phyloP scores from a whole-genome alignment of 2,797 vertebrate species.

The Smutsia gigantea region DNA sequence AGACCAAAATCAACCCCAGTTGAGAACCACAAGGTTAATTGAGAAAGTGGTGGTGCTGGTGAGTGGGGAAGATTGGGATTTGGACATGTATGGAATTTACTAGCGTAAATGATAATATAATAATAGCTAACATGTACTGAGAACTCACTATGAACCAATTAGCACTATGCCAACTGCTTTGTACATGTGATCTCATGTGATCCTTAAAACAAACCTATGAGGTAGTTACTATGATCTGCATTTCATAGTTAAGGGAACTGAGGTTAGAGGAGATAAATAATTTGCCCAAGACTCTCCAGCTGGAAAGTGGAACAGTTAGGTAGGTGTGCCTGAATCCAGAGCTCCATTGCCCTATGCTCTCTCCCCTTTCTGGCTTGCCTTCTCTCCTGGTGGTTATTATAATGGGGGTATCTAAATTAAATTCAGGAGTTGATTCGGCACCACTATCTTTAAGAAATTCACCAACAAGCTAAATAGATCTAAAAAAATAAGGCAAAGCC shows the following conservation, averaged over 20 bases:
- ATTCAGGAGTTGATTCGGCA: background rate
- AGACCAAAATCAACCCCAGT: background rate
- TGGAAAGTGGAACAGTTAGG: background rate
- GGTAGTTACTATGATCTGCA: background rate
- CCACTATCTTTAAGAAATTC: background rate
- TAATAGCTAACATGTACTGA: conserved; percentile 23
- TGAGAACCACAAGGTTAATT: background rate
- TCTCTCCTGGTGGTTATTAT: background rate
- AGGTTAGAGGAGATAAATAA: background rate
- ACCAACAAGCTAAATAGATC: background rate
- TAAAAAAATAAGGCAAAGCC: background rate
- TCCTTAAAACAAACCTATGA: conserved; percentile 15
- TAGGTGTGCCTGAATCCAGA: background rate
- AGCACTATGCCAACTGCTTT: conserved; percentile 10
- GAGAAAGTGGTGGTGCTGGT: background rate
- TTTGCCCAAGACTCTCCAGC: background rate
- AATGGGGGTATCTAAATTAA: background rate
- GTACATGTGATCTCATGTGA: conserved; percentile 47
- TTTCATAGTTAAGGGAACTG: conserved; percentile 37
- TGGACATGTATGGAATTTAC: background rate
- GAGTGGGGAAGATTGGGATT: background rate
- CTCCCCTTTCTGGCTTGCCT: background rate
- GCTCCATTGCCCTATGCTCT: too few species aligned
- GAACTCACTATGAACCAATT: conserved; percentile 36
- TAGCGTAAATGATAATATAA: conserved; percentile 29